Percentiles rank a stretch among this genome's conserved stretches.
These are phyloP conservation scores for Chesias legatella DNA, from an alignment of 2,888 invertebrate species.

Conservation along the genomic window DNA sequence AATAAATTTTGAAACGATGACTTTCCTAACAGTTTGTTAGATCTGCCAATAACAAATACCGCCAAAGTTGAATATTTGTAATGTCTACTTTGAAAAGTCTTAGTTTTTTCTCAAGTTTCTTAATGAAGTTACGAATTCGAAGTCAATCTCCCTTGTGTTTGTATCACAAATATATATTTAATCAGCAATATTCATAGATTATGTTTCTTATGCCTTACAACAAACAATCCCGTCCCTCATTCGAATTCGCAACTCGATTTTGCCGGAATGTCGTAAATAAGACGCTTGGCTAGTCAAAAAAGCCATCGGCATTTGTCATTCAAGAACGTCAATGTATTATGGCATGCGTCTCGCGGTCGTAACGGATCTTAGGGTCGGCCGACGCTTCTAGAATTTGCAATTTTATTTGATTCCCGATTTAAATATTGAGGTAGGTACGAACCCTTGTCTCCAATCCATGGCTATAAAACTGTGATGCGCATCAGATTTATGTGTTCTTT, in stretches of 20 bases:
- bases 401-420: slow-evolving; percentile 57
- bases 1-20: too few species aligned
- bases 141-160: too few species aligned
- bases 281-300: slow-evolving; percentile 50
- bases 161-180: too few species aligned
- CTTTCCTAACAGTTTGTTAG: too few species aligned
- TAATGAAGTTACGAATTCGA: too few species aligned
- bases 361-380: slow-evolving; percentile 39
- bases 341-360: slow-evolving; percentile 40
- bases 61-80: too few species aligned
- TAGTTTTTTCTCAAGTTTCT: too few species aligned
- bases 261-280: slow-evolving; percentile 36
- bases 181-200: slow-evolving; percentile 15
- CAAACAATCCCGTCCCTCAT: slow-evolving; percentile 18
- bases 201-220: slow-evolving; percentile 10
- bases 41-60: too few species aligned
- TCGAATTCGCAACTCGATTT: slow-evolving; percentile 19
- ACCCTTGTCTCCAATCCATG: slow-evolving; percentile 25
- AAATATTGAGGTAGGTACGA: slow-evolving; percentile 44
- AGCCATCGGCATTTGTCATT: slow-evolving; percentile 60
- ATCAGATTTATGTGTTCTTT: slow-evolving; percentile 7
- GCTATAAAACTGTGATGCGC: slow-evolving; percentile 11
- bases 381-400: slow-evolving; percentile 45
- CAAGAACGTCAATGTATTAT: slow-evolving; percentile 44
- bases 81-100: too few species aligned